phyloP scores from a whole-genome alignment of 2,888 invertebrate species.

The Conchocele bisecta region DNA sequence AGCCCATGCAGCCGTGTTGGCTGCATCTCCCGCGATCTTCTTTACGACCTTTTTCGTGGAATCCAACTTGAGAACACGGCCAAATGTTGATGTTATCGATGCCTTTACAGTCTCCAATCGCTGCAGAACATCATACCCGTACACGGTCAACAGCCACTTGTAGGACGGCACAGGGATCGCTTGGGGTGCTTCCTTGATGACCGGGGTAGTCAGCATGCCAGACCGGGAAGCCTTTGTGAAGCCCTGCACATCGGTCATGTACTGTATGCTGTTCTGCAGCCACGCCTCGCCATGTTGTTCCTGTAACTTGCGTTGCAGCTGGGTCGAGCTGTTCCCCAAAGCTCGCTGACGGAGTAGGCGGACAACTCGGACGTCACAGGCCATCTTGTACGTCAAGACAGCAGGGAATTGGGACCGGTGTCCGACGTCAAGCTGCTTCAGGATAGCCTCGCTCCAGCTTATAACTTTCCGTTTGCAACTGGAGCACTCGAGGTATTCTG shows the following conservation, averaged over 20 bases:
- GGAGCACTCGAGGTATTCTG: conserved; percentile 51
- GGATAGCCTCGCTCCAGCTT: conserved; percentile 46
- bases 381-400: conserved; percentile 49
- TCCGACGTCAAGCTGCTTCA: conserved; percentile 57
- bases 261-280: conserved; percentile 30
- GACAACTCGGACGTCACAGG: conserved; percentile 53
- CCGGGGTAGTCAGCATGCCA: conserved; percentile 3
- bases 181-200: conserved; percentile 39
- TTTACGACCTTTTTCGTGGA: conserved; percentile 62
- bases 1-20: conserved; percentile 57
- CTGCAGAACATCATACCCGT: conserved; percentile 21
- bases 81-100: conserved; percentile 49
- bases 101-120: conserved; percentile 51
- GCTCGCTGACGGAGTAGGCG: conserved; percentile 48
- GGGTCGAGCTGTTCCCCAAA: conserved; percentile 56
- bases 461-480: conserved; percentile 37
- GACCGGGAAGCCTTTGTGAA: conserved; percentile 20
- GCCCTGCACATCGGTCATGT: conserved; percentile 38
- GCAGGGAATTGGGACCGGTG: conserved; percentile 52
- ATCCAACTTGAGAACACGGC: conserved; percentile 59
- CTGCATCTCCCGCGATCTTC: conserved; percentile 52
- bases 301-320: conserved; percentile 48
- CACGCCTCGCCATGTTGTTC: conserved; percentile 57
- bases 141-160: conserved; percentile 40
- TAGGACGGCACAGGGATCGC: conserved; percentile 29